These are phyloP conservation scores for Clitarchus hookeri DNA, from an alignment of 2,888 invertebrate species.

Conservation along the genomic window DNA sequence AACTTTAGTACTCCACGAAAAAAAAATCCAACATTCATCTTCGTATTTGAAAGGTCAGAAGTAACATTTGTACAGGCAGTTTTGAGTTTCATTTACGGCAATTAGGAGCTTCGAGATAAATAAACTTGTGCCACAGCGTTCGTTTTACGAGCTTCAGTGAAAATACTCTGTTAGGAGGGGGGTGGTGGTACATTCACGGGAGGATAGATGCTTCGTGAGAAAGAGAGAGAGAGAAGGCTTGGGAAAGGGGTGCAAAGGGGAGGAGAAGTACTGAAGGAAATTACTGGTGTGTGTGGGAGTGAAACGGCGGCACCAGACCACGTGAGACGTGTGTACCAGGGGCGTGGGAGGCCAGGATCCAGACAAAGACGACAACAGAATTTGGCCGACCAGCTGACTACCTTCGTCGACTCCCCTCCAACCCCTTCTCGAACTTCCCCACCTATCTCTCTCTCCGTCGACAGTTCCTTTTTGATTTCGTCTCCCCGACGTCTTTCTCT, in stretches of 20 bases:
- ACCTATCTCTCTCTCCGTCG: slow-evolving; percentile 20
- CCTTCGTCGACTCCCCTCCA: background rate
- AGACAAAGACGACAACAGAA: slow-evolving; percentile 21
- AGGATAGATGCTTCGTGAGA: background rate
- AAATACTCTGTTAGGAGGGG: background rate
- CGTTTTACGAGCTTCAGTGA: background rate
- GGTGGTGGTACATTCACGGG: background rate
- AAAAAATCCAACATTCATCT: background rate
- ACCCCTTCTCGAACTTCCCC: background rate
- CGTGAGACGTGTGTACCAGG: background rate
- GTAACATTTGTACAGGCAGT: background rate
- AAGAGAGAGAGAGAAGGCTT: background rate
- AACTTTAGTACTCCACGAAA: too few species aligned
- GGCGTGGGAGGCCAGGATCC: too few species aligned
- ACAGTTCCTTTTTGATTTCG: slow-evolving; percentile 15
- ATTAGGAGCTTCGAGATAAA: background rate
- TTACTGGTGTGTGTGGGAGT: background rate
- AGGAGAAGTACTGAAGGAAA: background rate
- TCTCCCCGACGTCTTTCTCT: slow-evolving; percentile 22
- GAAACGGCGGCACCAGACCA: background rate
- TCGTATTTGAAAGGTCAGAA: background rate
- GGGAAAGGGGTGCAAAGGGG: too few species aligned
- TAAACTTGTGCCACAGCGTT: background rate
- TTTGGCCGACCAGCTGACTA: slow-evolving; percentile 20
- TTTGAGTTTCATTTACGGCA: background rate